phyloP scores from a whole-genome alignment of 2,113 vertebrate species.

The Motacilla alba region DNA sequence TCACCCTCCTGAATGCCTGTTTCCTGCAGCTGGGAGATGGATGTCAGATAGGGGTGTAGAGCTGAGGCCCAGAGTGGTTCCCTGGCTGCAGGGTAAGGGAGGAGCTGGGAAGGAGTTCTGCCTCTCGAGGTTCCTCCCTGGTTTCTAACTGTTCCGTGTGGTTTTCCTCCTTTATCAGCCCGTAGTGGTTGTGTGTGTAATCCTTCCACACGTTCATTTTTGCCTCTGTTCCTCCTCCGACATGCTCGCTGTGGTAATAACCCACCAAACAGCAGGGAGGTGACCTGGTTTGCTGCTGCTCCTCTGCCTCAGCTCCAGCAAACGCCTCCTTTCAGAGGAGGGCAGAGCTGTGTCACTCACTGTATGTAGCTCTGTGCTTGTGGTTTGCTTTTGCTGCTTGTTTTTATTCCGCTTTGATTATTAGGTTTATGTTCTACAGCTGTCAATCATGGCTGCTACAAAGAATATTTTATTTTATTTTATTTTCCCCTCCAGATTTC shows the following conservation, averaged over 20 bases:
- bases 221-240: background rate
- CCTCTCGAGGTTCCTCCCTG: background rate
- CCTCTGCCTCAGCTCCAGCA: background rate
- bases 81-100: background rate
- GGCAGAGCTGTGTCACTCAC: background rate
- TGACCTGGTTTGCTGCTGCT: background rate
- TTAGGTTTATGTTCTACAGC: background rate
- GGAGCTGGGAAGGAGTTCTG: background rate
- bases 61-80: background rate
- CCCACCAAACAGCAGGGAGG: background rate
- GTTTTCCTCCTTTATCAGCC: background rate
- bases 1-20: background rate
- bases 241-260: accelerated
- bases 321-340: background rate
- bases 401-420: background rate
- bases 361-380: background rate
- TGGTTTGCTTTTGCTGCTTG: background rate
- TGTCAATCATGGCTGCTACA: background rate
- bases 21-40: background rate
- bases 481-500: slow-evolving; percentile 80
- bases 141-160: background rate
- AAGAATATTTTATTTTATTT: background rate
- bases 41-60: accelerated
- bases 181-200: background rate
- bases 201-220: background rate